These are phyloP conservation scores for Erythrocercus mccallii DNA, from an alignment of 2,113 vertebrate species.

Conservation along the genomic window DNA sequence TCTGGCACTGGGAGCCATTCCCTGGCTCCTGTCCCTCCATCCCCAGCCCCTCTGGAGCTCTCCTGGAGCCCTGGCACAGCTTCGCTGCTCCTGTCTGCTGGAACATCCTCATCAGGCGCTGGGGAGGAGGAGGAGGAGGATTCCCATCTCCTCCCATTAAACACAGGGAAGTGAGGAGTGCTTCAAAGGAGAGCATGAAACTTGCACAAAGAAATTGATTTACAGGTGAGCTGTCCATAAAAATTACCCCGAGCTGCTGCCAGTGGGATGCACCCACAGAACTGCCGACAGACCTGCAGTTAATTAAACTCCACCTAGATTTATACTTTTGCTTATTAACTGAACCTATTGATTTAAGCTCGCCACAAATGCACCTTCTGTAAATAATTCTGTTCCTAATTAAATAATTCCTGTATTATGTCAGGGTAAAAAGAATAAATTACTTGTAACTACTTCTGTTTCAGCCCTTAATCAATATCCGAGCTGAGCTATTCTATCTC, in stretches of 20 bases:
- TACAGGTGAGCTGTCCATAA: background rate
- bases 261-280: background rate
- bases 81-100: background rate
- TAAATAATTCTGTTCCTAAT: conserved; percentile 19
- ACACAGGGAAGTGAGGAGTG: too few species aligned
- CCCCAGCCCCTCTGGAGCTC: background rate
- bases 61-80: background rate
- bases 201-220: background rate
- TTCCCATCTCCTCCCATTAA: background rate
- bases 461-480: background rate
- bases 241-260: background rate
- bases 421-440: background rate
- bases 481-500: background rate
- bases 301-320: background rate
- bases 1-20: background rate
- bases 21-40: background rate
- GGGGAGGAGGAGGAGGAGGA: too few species aligned
- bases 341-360: background rate
- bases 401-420: background rate
- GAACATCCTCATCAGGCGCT: background rate
- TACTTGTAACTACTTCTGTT: background rate
- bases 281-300: background rate
- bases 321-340: background rate
- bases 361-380: background rate
- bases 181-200: background rate